Evolutionary conservation across 2,888 invertebrate species (phyloP).

Genomic region (Caenorhabditis doughertyi): DNA sequence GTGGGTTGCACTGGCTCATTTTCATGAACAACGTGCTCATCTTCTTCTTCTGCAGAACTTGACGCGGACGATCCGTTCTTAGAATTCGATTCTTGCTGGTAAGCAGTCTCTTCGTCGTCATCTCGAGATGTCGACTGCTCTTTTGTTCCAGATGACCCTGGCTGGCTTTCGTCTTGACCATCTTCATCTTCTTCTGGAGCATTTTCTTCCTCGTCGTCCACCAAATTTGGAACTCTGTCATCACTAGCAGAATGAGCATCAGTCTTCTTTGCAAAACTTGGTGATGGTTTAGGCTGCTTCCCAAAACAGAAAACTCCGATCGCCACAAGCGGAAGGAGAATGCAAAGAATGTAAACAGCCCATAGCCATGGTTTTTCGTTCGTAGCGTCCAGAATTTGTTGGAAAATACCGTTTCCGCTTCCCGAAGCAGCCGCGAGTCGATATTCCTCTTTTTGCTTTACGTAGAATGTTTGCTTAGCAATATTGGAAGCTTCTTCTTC

Average conservation of each 20-base stretch:
- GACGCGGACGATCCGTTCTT: conserved; percentile 26
- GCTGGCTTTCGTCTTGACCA: conserved; percentile 25
- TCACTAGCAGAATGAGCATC: conserved; percentile 88
- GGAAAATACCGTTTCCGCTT: conserved; percentile 67
- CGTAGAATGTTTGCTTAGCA: conserved; percentile 90
- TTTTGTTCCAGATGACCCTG: conserved; percentile 52
- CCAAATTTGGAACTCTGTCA: conserved; percentile 75
- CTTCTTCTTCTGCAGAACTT: conserved; percentile 50
- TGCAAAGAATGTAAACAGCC: conserved; percentile 90
- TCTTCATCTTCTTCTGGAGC: conserved; percentile 21
- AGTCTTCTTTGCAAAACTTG: conserved; percentile 86
- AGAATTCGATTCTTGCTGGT: not conserved
- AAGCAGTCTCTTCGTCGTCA: conserved; percentile 22
- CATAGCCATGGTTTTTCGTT: conserved; percentile 91
- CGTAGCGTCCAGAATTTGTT: conserved; percentile 74
- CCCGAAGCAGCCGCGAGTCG: conserved; percentile 65
- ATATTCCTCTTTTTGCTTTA: conserved; percentile 86
- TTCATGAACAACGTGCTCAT: conserved; percentile 38
- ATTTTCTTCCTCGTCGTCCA: conserved; percentile 73
- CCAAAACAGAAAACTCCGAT: conserved; percentile 90
- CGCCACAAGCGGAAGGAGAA: conserved; percentile 90
- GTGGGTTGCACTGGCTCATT: conserved; percentile 62
- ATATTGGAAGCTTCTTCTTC: conserved; percentile 88
- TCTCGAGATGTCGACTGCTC: conserved; percentile 1
- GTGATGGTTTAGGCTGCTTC: conserved; percentile 69